Evolutionary conservation across 2,888 invertebrate species (phyloP).

Genomic region (Strigamia transsilvanica): DNA sequence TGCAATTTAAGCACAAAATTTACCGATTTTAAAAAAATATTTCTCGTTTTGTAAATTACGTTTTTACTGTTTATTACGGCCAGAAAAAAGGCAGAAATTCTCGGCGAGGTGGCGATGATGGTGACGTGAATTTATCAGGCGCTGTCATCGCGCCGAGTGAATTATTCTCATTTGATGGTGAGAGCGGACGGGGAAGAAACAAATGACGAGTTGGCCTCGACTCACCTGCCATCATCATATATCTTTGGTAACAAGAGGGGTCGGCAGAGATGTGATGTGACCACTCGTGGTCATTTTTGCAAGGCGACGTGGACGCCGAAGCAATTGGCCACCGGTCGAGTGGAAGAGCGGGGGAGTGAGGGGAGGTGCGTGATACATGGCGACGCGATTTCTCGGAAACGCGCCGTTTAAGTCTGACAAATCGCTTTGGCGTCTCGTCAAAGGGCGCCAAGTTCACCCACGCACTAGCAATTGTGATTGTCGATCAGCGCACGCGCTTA

Average conservation of each 20-base stretch:
- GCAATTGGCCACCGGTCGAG: conserved; percentile 35
- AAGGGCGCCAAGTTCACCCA: conserved; percentile 26
- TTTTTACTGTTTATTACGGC: too few species aligned
- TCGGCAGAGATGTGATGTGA: conserved; percentile 26
- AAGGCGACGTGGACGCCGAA: conserved; percentile 4
- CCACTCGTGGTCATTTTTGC: conserved; percentile 38
- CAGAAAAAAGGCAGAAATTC: too few species aligned
- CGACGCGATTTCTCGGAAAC: conserved; percentile 37
- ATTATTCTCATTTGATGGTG: conserved; percentile 3
- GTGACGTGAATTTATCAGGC: conserved; percentile 4
- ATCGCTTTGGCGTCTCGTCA: conserved; percentile 32
- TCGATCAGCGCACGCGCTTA: conserved; percentile 16
- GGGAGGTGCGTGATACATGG: conserved; percentile 26
- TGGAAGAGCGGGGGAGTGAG: conserved; percentile 16
- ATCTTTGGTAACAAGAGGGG: conserved; percentile 12
- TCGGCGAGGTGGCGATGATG: neutral
- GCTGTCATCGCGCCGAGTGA: conserved; percentile 23
- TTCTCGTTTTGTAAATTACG: too few species aligned
- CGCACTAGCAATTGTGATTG: conserved; percentile 22
- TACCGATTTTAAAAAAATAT: too few species aligned
- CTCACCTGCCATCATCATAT: conserved; percentile 35
- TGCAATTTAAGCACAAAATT: too few species aligned
- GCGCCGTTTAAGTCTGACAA: conserved; percentile 37
- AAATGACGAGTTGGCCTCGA: conserved; percentile 19
- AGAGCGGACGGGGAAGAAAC: neutral